Conservation (phyloP, 2,797 vertebrate genomes). For the Chanos chanos region DNA sequence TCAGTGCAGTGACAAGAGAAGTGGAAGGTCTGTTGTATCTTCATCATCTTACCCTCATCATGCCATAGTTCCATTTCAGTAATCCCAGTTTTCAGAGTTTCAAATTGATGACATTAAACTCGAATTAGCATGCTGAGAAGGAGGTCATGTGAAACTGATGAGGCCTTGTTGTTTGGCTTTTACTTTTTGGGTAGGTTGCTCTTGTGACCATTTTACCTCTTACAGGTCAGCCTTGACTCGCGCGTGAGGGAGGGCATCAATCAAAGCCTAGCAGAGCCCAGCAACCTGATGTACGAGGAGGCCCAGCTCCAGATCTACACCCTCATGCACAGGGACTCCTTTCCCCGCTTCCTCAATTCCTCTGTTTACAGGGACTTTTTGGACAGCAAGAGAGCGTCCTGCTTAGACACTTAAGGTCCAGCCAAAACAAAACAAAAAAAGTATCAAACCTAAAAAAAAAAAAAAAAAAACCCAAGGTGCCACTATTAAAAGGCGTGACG, state of each 20-base stretch:
- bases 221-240: conserved; percentile 97
- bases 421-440: conserved; percentile 32
- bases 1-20: too few species aligned
- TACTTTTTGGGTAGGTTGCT: neutral
- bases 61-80: too few species aligned
- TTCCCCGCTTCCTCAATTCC: conserved; percentile 98
- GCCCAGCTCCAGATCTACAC: conserved; percentile 99
- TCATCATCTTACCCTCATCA: too few species aligned
- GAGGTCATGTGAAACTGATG: too few species aligned
- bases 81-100: too few species aligned
- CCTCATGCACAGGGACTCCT: conserved; percentile 99
- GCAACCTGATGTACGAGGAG: conserved; percentile 93
- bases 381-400: conserved; percentile 86
- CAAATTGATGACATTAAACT: too few species aligned
- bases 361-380: conserved; percentile 94
- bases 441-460: conserved; percentile 25
- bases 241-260: conserved; percentile 97
- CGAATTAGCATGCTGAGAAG: too few species aligned
- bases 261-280: conserved; percentile 88
- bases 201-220: too few species aligned
- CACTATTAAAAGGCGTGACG: conserved; percentile 44
- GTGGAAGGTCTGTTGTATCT: too few species aligned
- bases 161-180: neutral
- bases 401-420: conserved; percentile 86
- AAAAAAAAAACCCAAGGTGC: conserved; percentile 33